Evolutionary conservation across 1,140 invertebrate genomes (phyloP), one percentile per base, ranked within the genome.

Genomic region (Tetragnatha versicolor): DNA sequence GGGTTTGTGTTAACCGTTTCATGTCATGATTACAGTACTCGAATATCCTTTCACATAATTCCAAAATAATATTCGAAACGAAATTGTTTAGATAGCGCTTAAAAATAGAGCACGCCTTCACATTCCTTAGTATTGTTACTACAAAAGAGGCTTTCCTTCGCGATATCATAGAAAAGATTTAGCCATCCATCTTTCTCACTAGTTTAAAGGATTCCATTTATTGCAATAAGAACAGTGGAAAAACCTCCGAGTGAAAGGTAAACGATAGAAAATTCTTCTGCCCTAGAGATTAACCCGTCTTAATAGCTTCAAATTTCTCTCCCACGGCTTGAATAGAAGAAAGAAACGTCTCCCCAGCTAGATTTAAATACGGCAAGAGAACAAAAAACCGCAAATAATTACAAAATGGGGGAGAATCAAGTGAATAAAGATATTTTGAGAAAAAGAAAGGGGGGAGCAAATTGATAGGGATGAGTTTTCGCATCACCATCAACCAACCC

Each of bases 401-500:
- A 61, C 33, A 61, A 61, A 37, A 61, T 20, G 33, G 37, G n/a
- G 35, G 42, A 63, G 33, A 58, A 20, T 58, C 27, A 58, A 58
- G 55, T 33, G 37, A 63, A 37, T 63, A 39, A 63, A 45, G 60
- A 39, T 63, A 33, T 22, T 37, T 17, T 27, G 33, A 33, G 33
- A 20, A 29, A 29, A 20, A 20, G 58, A 29, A 22, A 61, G 20
- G 17, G 58, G n/a, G 33, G 37, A 61, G 37, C 37, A 61, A 61
- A 61, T 61, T 61, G 58, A 29, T 29, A 55, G 51, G 33, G 58
- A 35, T 61, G 58, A 61, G 42, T 25, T 63, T 45, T 27, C 33
- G 37, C 60, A 63, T 58, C 55, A 58, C 42, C 60, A 63, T 63
- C 60, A 63, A 42, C 60, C 58, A 63, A 63, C 42, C 27, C 12